phyloP scores from a whole-genome alignment of 2,797 vertebrate species.

The Fistularia commersonii region DNA sequence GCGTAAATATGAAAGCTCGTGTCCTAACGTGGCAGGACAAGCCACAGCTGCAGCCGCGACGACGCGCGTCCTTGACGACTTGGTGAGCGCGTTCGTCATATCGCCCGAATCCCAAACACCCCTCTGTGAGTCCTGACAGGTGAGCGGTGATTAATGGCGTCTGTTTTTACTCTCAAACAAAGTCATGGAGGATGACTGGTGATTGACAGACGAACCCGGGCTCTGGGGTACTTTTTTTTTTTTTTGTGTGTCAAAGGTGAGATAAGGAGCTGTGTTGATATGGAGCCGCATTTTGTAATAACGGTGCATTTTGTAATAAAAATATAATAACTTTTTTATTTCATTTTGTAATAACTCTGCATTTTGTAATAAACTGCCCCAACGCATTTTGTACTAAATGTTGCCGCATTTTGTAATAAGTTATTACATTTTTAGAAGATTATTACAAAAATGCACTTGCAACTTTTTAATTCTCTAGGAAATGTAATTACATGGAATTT shows the following conservation, averaged over 20 bases:
- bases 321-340: no score
- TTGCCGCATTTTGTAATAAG: no score
- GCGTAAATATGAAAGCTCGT: conserved; percentile 11
- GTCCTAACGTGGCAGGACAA: conserved; percentile 13
- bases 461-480: no score
- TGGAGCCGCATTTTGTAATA: no score
- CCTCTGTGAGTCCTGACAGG: conserved; percentile 38
- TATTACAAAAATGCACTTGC: no score
- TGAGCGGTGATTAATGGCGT: conserved; percentile 52
- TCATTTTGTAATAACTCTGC: no score
- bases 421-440: no score
- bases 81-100: conserved; percentile 18
- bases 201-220: conserved; percentile 35
- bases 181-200: conserved; percentile 19
- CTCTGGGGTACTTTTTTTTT: conserved; percentile 14
- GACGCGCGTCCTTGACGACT: conserved; percentile 41
- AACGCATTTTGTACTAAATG: no score
- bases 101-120: conserved; percentile 38
- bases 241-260: conserved; percentile 36
- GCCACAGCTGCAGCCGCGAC: conserved; percentile 19
- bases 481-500: no score
- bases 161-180: conserved; percentile 38
- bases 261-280: no score
- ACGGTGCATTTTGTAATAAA: no score
- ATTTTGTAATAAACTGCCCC: no score